A percentile compares a stretch with the other conserved stretches of the same genome.
These are phyloP conservation scores for Acronicta aceris DNA, from an alignment of 2,888 invertebrate genomes.

Conservation along the genomic window DNA sequence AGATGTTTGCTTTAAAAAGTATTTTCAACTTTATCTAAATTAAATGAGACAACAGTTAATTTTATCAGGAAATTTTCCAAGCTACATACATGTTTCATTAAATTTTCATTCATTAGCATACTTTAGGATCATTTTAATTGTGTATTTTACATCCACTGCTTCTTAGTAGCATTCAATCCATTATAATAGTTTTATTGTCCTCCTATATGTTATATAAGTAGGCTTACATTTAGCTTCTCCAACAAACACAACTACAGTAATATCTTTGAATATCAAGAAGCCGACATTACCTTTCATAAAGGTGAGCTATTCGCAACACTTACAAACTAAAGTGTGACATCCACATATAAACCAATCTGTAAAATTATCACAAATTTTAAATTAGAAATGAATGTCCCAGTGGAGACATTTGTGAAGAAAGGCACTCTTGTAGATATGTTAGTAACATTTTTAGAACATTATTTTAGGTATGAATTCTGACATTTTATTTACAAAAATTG, in stretches of 20 bases:
- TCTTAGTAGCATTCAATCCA: no score
- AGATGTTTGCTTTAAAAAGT: no score
- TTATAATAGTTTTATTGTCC: no score
- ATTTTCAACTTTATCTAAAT: no score
- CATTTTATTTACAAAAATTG: slow-evolving; percentile 7
- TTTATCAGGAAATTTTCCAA: no score
- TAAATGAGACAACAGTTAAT: no score
- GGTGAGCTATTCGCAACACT: slow-evolving; percentile 14
- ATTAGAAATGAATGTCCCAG: slow-evolving; percentile 1
- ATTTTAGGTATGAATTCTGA: neutral
- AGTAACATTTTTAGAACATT: neutral
- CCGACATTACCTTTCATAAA: slow-evolving; percentile 34
- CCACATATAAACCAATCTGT: slow-evolving; percentile 11
- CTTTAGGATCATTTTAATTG: no score
- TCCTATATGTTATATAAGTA: neutral
- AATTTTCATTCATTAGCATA: no score
- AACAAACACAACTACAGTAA: slow-evolving; percentile 25
- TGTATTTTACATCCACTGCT: no score
- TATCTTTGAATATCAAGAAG: slow-evolving; percentile 43
- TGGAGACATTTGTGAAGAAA: slow-evolving; percentile 19
- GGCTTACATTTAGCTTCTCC: neutral
- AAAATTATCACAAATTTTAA: slow-evolving; percentile 24
- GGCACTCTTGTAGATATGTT: slow-evolving; percentile 4
- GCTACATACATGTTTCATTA: no score
- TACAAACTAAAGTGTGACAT: slow-evolving; percentile 20